Base-by-base conservation (phyloP, 2,888 invertebrate species). In the Diarsia mendica region DNA sequence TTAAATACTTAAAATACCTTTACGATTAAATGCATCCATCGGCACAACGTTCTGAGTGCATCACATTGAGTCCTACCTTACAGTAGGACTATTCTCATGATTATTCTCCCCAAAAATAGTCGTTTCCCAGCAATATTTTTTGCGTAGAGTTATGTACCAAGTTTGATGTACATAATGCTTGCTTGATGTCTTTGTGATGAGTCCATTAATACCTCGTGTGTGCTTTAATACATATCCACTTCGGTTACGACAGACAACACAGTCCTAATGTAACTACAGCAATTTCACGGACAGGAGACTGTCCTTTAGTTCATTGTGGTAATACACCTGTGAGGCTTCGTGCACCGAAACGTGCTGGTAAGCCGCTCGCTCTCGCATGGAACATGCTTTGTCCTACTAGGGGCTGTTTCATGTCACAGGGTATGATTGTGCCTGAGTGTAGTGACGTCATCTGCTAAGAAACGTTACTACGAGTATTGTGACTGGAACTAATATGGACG, bases 351-450 rank as follows among this genome's bases (percentile, higher is more conserved):
- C 66, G 69, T 39, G 33, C 33, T 63, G 55, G 66, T 65, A 77
- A 81, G 60, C 70, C 55, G 60, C 58, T 44, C 55, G 60, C 58
- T 44, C 81, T 60, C 39, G 68, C 49, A 23, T 71, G 60, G 23
- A 68, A 67, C 58, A 33, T 0, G 78, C 67, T 67, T 81, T 82
- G 73, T 82, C 44, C n/a, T n/a, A n/a, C n/a, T 66, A 18, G n/a
- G 23, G 46, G 10, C 28, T 18, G 18, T 53, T 77, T 39, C 18
- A 64, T 10, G 63, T 67, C n/a, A 23, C 60, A 20, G 23, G 49
- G 20, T 23, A 20, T 49, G 58, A 55, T 70, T 64, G 46, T 23
- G 44, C 46, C n/a, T 58, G n/a, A 5, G 15, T 49, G 5, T 53
- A 4, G 23, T 78, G 53, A 55, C 28, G 61, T 55, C 66, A 65